Evolutionary conservation across 2,113 vertebrate genomes (phyloP), one percentile per base, ranked within the genome.

Genomic region (Sapayoa aenigma): DNA sequence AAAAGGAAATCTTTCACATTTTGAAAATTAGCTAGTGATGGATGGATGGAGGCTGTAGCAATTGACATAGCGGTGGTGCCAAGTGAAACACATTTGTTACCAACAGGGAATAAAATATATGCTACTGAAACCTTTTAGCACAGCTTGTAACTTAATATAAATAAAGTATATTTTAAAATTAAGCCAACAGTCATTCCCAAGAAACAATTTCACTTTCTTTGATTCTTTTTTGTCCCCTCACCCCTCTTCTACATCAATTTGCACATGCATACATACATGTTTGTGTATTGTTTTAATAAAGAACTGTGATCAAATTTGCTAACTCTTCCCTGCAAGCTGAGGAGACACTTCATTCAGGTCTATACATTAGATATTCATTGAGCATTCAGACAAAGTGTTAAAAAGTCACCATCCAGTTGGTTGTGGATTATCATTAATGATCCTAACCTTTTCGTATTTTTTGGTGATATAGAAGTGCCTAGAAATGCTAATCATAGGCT

Each of bases 31-130:
- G 59, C 62, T 88, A 50, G 83, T 94, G 92, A 96, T 87, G 93
- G 89, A 96, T 89, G 93, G 87, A 94, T 97, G 68, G 88, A 92
- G 90, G 79, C 83, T 91, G 89, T 90, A 58, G 81, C 95, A 97
- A 94, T 90, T 97, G 96, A 97, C 78, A 67, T 53, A 94, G 89
- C 49, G 79, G 67, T 86, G 44, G 79, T 94, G 96, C 94, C 94
- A 97, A 97, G 91, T 94, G 92, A 97, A 97, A 97, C 93, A 94
- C 76, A 84, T 96, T 97, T 97, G 87, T 90, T 92, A 66, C 89
- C 75, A 77, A 85, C 37, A 55, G 92, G 95, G 95, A 95, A 97
- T 97, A 93, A 91, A 94, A 89, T 91, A 79, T 87, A 89, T 78
- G 94, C 97, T 94, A 97, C 94, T 83, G 90, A 97, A 96, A 91